Evolutionary conservation across 2,113 vertebrate species (phyloP).

Genomic region (Amblyopsis rosae): DNA sequence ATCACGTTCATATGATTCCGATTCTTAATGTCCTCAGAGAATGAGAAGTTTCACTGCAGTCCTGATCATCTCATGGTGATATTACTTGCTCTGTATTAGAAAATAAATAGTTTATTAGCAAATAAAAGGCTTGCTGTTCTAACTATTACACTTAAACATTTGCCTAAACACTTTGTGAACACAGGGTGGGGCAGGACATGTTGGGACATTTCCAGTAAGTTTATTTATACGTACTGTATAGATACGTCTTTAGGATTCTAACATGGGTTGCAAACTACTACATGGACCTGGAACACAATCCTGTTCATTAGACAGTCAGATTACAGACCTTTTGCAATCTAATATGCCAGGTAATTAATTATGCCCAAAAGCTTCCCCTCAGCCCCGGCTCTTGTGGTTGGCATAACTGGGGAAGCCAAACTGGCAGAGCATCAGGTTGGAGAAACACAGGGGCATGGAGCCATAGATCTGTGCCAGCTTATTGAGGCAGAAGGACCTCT

Average conservation of each 20-base stretch:
- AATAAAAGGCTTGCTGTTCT: too few species aligned
- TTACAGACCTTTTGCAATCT: constrained; percentile 10
- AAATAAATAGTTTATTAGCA: too few species aligned
- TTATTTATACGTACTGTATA: too few species aligned
- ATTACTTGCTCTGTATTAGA: too few species aligned
- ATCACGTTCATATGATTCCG: not conserved
- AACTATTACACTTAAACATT: too few species aligned
- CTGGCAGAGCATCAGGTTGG: constrained; percentile 94
- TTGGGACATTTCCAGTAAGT: too few species aligned
- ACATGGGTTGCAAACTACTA: too few species aligned
- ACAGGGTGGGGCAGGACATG: too few species aligned
- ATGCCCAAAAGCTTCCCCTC: constrained; percentile 19
- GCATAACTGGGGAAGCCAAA: constrained; percentile 94
- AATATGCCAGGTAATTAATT: not conserved
- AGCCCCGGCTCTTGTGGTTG: constrained; percentile 86
- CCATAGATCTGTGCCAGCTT: constrained; percentile 85
- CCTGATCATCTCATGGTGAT: too few species aligned
- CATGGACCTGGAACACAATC: not conserved
- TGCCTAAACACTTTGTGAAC: too few species aligned
- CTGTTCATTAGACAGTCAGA: not conserved
- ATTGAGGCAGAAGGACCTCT: constrained; percentile 93
- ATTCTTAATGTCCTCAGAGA: constrained; percentile 7
- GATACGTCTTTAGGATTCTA: too few species aligned
- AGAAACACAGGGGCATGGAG: constrained; percentile 89
- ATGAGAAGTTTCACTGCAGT: not conserved